A percentile compares a stretch with the other conserved stretches of the same genome.
Evolutionary conservation across 92 coral and sea anemone genomes (phyloP).

Genomic region (Metridium senile): DNA sequence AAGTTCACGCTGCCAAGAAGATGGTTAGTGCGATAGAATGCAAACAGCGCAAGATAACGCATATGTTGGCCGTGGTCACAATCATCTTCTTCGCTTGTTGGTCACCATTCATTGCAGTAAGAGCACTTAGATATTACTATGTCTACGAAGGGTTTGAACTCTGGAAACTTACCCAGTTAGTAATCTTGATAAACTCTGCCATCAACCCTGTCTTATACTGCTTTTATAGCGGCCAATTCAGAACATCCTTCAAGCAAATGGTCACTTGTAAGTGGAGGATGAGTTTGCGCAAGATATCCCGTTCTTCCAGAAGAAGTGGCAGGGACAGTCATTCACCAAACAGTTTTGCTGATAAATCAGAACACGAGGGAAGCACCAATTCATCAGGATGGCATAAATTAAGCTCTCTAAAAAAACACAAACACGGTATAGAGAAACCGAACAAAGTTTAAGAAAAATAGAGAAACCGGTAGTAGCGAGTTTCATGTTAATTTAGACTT

Average conservation of each 20-base stretch:
- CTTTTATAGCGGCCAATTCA: constrained; percentile 84
- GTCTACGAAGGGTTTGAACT: constrained; percentile 59
- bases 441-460: background rate
- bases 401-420: constrained; percentile 2
- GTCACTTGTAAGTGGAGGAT: constrained; percentile 63
- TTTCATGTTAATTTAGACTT: too few relatives aligned
- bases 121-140: constrained; percentile 69
- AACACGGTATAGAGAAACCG: background rate
- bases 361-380: constrained; percentile 1
- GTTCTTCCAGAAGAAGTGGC: constrained; percentile 25
- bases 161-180: constrained; percentile 81
- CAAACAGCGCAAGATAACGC: constrained; percentile 82
- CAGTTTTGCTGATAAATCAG: constrained; percentile 41
- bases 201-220: constrained; percentile 82
- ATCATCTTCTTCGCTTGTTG: constrained; percentile 74
- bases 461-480: too few relatives aligned
- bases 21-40: constrained; percentile 37
- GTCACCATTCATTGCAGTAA: constrained; percentile 78
- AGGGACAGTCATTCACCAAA: constrained; percentile 35
- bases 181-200: constrained; percentile 73
- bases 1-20: constrained; percentile 51
- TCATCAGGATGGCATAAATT: constrained; percentile 21
- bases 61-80: constrained; percentile 87
- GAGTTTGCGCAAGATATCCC: constrained; percentile 20
- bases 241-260: constrained; percentile 76